Evolutionary conservation across 1,140 invertebrate genomes (phyloP).

Genomic region (Pseudomyrmex gracilis): DNA sequence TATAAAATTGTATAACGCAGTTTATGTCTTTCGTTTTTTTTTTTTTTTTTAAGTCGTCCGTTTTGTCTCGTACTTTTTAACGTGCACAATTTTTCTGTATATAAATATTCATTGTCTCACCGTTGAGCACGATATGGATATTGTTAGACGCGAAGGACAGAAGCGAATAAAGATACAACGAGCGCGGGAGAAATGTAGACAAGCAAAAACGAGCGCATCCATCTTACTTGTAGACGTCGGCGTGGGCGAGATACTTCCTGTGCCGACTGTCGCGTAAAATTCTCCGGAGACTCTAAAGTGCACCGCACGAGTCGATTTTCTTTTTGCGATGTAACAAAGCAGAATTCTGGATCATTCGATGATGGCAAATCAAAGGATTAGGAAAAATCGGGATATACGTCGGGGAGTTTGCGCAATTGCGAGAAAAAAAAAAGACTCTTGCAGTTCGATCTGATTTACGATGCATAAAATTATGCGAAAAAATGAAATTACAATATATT

Average conservation of each 20-base stretch:
- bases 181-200: background rate
- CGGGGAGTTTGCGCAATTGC: background rate
- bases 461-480: background rate
- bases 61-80: background rate
- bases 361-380: constrained; percentile 17
- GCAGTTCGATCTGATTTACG: background rate
- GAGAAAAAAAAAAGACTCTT: background rate
- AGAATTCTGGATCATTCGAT: constrained; percentile 27
- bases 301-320: constrained; percentile 34
- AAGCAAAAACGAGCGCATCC: constrained; percentile 34
- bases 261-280: constrained; percentile 50
- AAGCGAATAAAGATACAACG: background rate
- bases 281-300: constrained; percentile 39
- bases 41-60: background rate
- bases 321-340: constrained; percentile 12
- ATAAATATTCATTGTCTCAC: constrained; percentile 32
- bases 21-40: background rate
- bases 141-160: background rate
- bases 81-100: constrained; percentile 6
- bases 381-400: background rate
- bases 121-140: constrained; percentile 8
- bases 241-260: constrained; percentile 5
- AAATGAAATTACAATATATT: background rate
- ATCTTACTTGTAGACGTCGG: constrained; percentile 45
- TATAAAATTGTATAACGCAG: background rate